Conservation (phyloP, 2,888 invertebrate genomes). For the Thymelicus lineola region DNA sequence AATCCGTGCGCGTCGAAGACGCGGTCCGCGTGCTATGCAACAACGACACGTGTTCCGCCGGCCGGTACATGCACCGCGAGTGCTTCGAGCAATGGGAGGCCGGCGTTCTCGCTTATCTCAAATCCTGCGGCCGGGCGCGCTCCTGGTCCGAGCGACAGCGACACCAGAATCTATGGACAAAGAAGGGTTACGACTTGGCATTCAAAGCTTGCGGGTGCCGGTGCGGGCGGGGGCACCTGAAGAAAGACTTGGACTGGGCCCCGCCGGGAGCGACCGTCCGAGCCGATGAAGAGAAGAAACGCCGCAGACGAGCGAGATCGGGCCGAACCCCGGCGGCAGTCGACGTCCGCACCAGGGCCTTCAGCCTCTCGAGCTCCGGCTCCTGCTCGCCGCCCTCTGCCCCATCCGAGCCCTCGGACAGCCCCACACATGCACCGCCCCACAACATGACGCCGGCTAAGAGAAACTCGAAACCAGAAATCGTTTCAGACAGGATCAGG, state of each 20-base stretch:
- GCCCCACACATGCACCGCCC: slow-evolving; percentile 87
- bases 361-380: slow-evolving; percentile 91
- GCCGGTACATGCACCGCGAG: slow-evolving; percentile 97
- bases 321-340: slow-evolving; percentile 68
- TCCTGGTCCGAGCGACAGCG: slow-evolving; percentile 98
- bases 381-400: slow-evolving; percentile 93
- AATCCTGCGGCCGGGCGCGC: slow-evolving; percentile 95
- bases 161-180: slow-evolving; percentile 98
- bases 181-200: slow-evolving; percentile 98
- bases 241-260: slow-evolving; percentile 97
- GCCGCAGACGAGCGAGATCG: slow-evolving; percentile 71
- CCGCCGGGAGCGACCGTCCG: slow-evolving; percentile 88
- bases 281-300: slow-evolving; percentile 76
- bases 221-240: slow-evolving; percentile 96
- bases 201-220: slow-evolving; percentile 98
- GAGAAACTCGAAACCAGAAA: slow-evolving; percentile 91
- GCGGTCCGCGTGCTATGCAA: slow-evolving; percentile 96
- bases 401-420: slow-evolving; percentile 90
- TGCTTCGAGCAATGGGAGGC: slow-evolving; percentile 98
- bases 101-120: slow-evolving; percentile 93
- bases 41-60: slow-evolving; percentile 95
- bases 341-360: slow-evolving; percentile 88
- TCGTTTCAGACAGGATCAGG: slow-evolving; percentile 92
- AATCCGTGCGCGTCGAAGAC: slow-evolving; percentile 87
- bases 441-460: slow-evolving; percentile 84